phyloP scores from a whole-genome alignment of 2,888 invertebrate genomes.

The Emmelina monodactyla region DNA sequence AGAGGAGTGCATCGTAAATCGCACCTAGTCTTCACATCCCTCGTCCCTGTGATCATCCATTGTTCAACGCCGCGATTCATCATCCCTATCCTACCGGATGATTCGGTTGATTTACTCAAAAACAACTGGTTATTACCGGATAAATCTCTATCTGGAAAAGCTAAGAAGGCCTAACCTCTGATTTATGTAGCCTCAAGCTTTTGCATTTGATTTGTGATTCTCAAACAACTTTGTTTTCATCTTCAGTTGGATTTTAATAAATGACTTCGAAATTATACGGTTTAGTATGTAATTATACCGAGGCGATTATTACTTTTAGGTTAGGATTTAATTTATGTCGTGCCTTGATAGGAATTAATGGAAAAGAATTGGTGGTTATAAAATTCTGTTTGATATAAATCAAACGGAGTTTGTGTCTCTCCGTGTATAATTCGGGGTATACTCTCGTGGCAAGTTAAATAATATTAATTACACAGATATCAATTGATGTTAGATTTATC shows the following conservation, averaged over 20 bases:
- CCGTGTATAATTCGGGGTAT: not conserved
- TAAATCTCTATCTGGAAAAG: constrained; percentile 68
- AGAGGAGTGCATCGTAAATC: too few relatives aligned
- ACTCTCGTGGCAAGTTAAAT: too few relatives aligned
- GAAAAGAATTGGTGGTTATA: constrained; percentile 1
- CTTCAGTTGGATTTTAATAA: constrained; percentile 63
- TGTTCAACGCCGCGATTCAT: too few relatives aligned
- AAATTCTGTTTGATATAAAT: constrained; percentile 8
- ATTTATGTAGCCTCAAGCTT: constrained; percentile 52
- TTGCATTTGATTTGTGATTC: constrained; percentile 60
- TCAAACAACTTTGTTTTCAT: constrained; percentile 44
- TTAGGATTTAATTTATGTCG: constrained; percentile 37
- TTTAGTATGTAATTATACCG: constrained; percentile 49
- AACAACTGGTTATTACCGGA: constrained; percentile 64
- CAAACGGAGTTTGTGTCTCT: not conserved
- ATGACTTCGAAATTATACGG: constrained; percentile 56
- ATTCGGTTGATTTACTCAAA: constrained; percentile 67
- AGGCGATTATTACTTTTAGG: constrained; percentile 55
- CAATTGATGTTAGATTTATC: too few relatives aligned
- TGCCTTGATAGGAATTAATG: constrained; percentile 1
- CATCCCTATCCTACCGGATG: constrained; percentile 67
- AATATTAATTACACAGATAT: too few relatives aligned
- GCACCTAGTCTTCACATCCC: too few relatives aligned
- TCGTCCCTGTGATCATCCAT: too few relatives aligned
- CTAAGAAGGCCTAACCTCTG: constrained; percentile 64